A percentile compares a stretch with the other conserved stretches of the same genome.
phyloP scores from a whole-genome alignment of 2,113 vertebrate species.

The Myiopsitta monachus region DNA sequence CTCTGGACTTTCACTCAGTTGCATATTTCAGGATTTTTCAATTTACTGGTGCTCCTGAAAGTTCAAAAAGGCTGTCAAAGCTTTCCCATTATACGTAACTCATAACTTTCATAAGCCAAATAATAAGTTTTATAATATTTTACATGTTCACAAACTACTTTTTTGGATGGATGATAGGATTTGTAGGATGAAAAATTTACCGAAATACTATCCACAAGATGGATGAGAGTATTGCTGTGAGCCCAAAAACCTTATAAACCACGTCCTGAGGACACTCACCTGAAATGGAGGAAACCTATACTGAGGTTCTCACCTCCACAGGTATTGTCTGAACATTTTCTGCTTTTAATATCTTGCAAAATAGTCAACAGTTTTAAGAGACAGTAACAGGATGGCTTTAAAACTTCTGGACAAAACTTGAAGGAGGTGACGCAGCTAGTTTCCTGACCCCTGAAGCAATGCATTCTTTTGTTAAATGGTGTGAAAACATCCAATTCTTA shows the following conservation, averaged over 20 bases:
- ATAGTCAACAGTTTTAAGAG: background rate
- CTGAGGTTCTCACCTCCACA: background rate
- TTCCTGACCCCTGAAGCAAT: background rate
- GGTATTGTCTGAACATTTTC: background rate
- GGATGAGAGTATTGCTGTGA: background rate
- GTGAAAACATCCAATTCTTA: background rate
- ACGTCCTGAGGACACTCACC: background rate
- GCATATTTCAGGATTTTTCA: background rate
- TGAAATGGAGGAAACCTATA: background rate
- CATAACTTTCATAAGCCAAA: background rate
- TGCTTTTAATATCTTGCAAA: background rate
- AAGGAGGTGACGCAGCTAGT: background rate
- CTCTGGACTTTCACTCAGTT: background rate
- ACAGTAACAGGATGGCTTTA: background rate
- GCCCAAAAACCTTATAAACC: background rate
- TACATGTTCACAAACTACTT: background rate
- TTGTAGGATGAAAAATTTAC: background rate
- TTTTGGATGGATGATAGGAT: background rate
- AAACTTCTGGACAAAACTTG: background rate
- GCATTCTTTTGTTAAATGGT: background rate
- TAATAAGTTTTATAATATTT: background rate
- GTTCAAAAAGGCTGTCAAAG: background rate
- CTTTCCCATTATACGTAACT: background rate
- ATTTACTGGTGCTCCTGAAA: background rate
- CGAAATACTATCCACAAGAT: background rate